Base-by-base conservation (phyloP, 2,797 vertebrate genomes). In the Gallirallus australis region DNA sequence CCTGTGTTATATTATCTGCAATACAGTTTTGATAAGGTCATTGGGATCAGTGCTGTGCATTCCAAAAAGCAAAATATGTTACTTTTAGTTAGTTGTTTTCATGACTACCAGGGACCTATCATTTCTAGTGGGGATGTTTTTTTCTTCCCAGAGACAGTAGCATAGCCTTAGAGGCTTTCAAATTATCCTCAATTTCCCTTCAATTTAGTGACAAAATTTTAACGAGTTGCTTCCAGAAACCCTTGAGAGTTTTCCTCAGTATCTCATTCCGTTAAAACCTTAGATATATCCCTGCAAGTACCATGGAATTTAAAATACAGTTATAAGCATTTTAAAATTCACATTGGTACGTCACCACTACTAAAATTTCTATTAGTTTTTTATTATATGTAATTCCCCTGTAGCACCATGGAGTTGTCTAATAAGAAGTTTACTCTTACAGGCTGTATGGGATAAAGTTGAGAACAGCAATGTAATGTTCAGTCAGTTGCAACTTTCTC, bases 281-380 rank as follows among this genome's bases (percentile, higher is more conserved):
- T 90, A 66, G 56, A 64, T 82, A 63, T 61, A 89, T 35, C 45
- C 80, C 45, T 85, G 61, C 40, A 94, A 89, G 71, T 87, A 68
- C 64, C 54, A 54, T 53, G 33, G 71, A 96, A 92, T 96, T 92
- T 91, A 82, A 93, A 93, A 96, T 60, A 86, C 12, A 60, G 17
- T 86, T 89, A 89, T 65, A 93, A 93, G 71, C 45, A 87, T 73
- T 93, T 96, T 90, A 57, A 96, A 94, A 87, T 80, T 80, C 56
- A 64, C 60, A 68, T 82, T 89, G 37, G 53, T 92, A 85, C 1
- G 0, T 93, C 92, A 87, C 30, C 30, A 50, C 64, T 87, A 71
- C 92, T 95, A 95, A 95, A 87, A 93, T 94, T 93, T 85, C 81
- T 85, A 71, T 94, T 91, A 85, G 56, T n/a, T 93, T 95, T 96